phyloP scores from a whole-genome alignment of 1,140 invertebrate species.

The Apis mellifera region Amel_HAv3.1 CM009943.2:5932001-5932500 shows the following conservation, averaged over 20 bases:
- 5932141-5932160: constrained; percentile 30
- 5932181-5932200: neutral
- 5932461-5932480: too few species aligned
- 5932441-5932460: too few species aligned
- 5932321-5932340: constrained; percentile 19
- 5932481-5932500: too few species aligned
- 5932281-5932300: constrained; percentile 39
- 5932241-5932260: constrained; percentile 12
- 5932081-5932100: neutral
- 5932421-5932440: too few species aligned
- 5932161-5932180: neutral
- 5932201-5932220: constrained; percentile 5
- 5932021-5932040: constrained; percentile 6
- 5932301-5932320: constrained; percentile 31
- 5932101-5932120: constrained; percentile 48
- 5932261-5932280: constrained; percentile 13
- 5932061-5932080: too few species aligned
- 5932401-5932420: too few species aligned
- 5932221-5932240: constrained; percentile 22
- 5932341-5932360: constrained; percentile 11
- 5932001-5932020: constrained; percentile 35
- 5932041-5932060: too few species aligned
- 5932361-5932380: neutral
- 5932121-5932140: constrained; percentile 18
- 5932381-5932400: neutral